Percentiles rank a stretch among this genome's conserved stretches.
These are phyloP conservation scores for Strix aluco DNA, from an alignment of 2,113 vertebrate genomes.

Conservation along the genomic window DNA sequence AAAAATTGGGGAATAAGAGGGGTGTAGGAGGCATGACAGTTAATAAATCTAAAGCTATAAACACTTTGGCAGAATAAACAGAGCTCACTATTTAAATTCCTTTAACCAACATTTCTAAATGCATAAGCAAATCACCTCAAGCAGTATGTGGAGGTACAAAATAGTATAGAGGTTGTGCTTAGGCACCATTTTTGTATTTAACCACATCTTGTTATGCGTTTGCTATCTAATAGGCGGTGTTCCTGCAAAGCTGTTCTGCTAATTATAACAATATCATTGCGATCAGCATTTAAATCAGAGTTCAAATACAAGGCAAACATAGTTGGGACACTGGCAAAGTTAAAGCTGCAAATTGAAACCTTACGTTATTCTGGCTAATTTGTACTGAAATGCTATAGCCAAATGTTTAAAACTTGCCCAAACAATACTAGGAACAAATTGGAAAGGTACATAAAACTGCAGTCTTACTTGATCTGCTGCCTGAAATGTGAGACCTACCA, in stretches of 20 bases:
- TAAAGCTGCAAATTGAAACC: slow-evolving; percentile 36
- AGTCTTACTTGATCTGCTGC: slow-evolving; percentile 34
- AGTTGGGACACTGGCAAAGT: neutral
- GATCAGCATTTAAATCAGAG: neutral
- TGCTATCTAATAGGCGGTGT: slow-evolving; percentile 3
- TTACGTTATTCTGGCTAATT: slow-evolving; percentile 21
- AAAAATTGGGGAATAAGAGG: neutral
- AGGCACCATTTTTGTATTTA: neutral
- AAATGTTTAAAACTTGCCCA: slow-evolving; percentile 18
- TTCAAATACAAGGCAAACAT: slow-evolving; percentile 26
- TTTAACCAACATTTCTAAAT: neutral
- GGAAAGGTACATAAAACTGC: slow-evolving; percentile 41
- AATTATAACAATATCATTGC: slow-evolving; percentile 7
- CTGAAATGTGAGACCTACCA: slow-evolving; percentile 39
- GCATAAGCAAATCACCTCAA: slow-evolving; percentile 21
- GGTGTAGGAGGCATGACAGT: neutral
- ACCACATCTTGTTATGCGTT: neutral
- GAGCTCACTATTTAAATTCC: neutral
- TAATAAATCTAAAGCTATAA: slow-evolving; percentile 37
- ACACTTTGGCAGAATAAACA: slow-evolving; percentile 15
- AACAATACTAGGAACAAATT: slow-evolving; percentile 49
- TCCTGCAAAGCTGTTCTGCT: slow-evolving; percentile 30
- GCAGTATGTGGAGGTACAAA: neutral
- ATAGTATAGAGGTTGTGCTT: neutral
- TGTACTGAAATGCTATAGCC: slow-evolving; percentile 37